Conservation (phyloP, 2,113 vertebrate species). For the Epinephelus lanceolatus region DNA sequence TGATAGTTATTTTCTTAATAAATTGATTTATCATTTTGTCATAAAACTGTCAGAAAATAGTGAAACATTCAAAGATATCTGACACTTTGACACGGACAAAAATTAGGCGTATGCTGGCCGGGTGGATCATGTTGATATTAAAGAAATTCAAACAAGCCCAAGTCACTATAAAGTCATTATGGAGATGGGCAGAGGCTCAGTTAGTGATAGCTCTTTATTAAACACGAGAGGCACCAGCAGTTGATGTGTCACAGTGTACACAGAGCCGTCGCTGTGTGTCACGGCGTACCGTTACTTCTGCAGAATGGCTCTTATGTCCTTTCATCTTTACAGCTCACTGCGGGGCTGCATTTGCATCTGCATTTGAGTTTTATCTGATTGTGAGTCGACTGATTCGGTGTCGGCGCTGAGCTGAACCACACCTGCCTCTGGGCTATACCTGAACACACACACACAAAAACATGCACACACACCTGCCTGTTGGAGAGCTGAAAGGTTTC, state of each 20-base stretch:
- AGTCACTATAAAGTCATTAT: no score
- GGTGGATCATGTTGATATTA: no score
- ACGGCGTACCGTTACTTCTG: slow-evolving; percentile 42
- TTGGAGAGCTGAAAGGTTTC: background rate
- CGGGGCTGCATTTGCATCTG: slow-evolving; percentile 66
- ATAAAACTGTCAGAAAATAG: no score
- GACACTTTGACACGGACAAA: no score
- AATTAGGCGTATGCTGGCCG: no score
- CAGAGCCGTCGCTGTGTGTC: background rate
- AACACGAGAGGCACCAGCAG: background rate
- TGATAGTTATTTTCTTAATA: no score
- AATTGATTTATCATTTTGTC: no score
- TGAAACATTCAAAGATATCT: no score
- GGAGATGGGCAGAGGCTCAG: background rate
- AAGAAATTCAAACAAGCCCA: no score
- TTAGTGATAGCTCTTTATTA: background rate
- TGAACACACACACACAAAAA: background rate
- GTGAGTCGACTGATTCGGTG: slow-evolving; percentile 66
- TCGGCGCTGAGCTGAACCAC: slow-evolving; percentile 28
- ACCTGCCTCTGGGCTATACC: slow-evolving; percentile 25
- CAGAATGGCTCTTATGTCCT: background rate
- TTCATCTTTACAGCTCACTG: background rate
- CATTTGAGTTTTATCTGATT: slow-evolving; percentile 75
- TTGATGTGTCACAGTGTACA: background rate
- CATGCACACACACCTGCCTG: slow-evolving; percentile 2